Percentiles rank a stretch among this genome's conserved stretches.
Evolutionary conservation across 2,797 vertebrate species (phyloP).

Genomic region (Delichon dasypus): DNA sequence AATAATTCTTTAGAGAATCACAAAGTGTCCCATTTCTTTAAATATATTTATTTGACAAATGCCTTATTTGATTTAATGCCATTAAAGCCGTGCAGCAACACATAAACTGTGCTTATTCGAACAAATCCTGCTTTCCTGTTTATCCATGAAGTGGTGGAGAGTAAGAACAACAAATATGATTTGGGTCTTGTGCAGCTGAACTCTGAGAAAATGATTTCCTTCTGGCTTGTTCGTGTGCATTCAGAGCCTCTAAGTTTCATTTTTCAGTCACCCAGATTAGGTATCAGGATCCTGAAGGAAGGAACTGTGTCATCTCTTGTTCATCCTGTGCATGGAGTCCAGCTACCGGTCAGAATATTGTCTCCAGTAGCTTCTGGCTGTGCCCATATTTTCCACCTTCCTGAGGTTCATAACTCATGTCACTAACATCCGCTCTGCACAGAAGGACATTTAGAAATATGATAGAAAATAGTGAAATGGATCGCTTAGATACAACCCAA

Average conservation of each 20-base stretch:
- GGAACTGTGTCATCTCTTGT: constrained; percentile 76
- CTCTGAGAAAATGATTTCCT: constrained; percentile 72
- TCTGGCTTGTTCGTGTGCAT: background rate
- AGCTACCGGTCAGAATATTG: constrained; percentile 52
- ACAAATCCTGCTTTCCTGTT: constrained; percentile 72
- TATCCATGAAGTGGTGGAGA: constrained; percentile 34
- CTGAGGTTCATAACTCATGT: constrained; percentile 66
- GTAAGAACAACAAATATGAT: constrained; percentile 24
- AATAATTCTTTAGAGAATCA: background rate
- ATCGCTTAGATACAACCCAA: background rate
- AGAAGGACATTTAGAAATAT: constrained; percentile 52
- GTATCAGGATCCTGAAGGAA: constrained; percentile 69
- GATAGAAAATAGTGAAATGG: background rate
- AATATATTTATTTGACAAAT: background rate
- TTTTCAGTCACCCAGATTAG: constrained; percentile 53
- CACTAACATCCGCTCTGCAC: constrained; percentile 53
- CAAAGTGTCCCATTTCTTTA: background rate
- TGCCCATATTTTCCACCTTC: constrained; percentile 65
- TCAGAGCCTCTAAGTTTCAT: background rate
- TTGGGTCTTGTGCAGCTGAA: constrained; percentile 61
- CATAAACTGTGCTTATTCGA: background rate
- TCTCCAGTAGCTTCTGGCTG: constrained; percentile 67
- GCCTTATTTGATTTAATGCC: background rate
- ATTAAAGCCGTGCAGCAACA: background rate
- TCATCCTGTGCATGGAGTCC: constrained; percentile 71